phyloP scores from a whole-genome alignment of 2,888 invertebrate genomes.

The Dryadula phaetusa region DNA sequence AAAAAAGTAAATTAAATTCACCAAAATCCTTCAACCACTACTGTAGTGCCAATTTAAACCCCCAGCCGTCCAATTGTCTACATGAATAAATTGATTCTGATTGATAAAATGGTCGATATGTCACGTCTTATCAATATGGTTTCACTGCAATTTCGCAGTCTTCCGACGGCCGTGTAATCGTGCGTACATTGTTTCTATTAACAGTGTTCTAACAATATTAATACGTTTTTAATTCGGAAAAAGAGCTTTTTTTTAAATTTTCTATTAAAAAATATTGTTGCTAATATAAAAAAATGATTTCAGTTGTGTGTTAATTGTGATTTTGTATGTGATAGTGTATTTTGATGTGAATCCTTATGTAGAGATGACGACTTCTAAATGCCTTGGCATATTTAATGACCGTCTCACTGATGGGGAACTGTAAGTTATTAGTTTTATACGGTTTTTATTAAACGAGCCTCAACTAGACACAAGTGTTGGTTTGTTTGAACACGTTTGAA shows the following conservation, averaged over 20 bases:
- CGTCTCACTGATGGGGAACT: constrained; percentile 77
- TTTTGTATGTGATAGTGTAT: constrained; percentile 41
- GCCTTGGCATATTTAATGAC: constrained; percentile 67
- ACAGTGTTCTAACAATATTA: too few relatives aligned
- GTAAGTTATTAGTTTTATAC: constrained; percentile 58
- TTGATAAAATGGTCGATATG: constrained; percentile 78
- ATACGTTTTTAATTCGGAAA: too few relatives aligned
- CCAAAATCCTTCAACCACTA: constrained; percentile 16
- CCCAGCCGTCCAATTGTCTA: constrained; percentile 65
- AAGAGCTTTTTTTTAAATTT: background rate
- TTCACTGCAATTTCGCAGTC: constrained; percentile 69
- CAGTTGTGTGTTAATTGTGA: constrained; percentile 1
- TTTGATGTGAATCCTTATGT: constrained; percentile 63
- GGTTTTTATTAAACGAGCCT: constrained; percentile 7
- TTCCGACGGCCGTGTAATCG: constrained; percentile 60
- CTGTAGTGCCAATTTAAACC: constrained; percentile 31
- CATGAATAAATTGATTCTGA: constrained; percentile 79
- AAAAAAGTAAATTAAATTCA: background rate
- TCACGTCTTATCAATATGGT: constrained; percentile 80
- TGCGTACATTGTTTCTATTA: constrained; percentile 52
- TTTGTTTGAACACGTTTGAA: constrained; percentile 35
- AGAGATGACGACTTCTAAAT: constrained; percentile 67
- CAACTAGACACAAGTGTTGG: constrained; percentile 9
- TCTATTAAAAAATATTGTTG: background rate
- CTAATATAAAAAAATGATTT: background rate